These are phyloP conservation scores for Etheostoma nigrum DNA, from an alignment of 2,797 vertebrate genomes.

Conservation along the genomic window DNA sequence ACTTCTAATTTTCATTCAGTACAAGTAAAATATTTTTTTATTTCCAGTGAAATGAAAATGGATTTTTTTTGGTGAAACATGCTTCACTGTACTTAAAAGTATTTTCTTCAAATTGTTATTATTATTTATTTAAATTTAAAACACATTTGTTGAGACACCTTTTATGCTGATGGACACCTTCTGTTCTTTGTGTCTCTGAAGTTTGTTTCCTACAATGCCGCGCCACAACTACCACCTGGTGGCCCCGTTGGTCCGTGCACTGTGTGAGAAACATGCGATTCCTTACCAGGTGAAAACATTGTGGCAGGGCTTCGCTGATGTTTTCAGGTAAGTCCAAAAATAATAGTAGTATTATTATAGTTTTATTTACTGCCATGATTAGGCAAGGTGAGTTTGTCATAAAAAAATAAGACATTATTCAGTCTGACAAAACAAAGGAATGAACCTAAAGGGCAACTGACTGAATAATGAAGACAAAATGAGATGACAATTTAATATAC, in stretches of 20 bases:
- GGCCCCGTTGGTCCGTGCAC: slow-evolving; percentile 87
- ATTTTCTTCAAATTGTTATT: too few species aligned
- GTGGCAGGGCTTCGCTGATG: slow-evolving; percentile 85
- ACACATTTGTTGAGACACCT: not conserved
- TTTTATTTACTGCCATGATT: not conserved
- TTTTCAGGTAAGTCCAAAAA: slow-evolving; percentile 84
- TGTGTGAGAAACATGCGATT: slow-evolving; percentile 92
- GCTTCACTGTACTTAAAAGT: too few species aligned
- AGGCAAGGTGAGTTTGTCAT: not conserved
- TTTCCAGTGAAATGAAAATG: too few species aligned
- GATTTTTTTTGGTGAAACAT: too few species aligned
- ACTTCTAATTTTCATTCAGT: too few species aligned
- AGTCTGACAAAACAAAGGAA: not conserved
- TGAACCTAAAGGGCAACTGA: not conserved
- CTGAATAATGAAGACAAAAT: not conserved
- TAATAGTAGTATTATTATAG: not conserved
- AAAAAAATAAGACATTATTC: not conserved
- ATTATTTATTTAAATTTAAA: not conserved
- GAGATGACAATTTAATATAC: not conserved
- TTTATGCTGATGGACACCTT: not conserved
- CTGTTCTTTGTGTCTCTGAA: slow-evolving; percentile 62
- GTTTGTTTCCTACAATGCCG: slow-evolving; percentile 97
- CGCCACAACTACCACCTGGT: slow-evolving; percentile 93
- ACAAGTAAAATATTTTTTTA: too few species aligned
- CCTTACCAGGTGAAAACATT: slow-evolving; percentile 91